Evolutionary conservation across 2,888 invertebrate genomes (phyloP).

Genomic region (Ametastegia equiseti): DNA sequence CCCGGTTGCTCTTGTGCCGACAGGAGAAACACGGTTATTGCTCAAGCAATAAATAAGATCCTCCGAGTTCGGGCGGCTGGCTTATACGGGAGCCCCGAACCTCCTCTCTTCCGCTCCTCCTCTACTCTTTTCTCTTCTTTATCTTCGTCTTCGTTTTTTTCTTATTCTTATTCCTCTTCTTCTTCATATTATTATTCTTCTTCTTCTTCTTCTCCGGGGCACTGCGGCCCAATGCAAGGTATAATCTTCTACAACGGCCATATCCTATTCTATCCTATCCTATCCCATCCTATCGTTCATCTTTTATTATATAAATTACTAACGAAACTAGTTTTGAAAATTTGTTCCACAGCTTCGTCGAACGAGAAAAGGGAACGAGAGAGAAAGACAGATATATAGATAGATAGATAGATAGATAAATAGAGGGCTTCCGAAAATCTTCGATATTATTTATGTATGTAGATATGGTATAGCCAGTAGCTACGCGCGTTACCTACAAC

Average conservation of each 20-base stretch:
- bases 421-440: constrained; percentile 12
- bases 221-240: not conserved
- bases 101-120: not conserved
- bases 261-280: too few relatives aligned
- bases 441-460: not conserved
- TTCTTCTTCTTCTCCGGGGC: too few relatives aligned
- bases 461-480: not conserved
- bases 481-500: not conserved
- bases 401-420: too few relatives aligned
- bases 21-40: constrained; percentile 44
- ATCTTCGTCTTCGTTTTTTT: too few relatives aligned
- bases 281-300: constrained; percentile 28
- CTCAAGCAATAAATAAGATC: constrained; percentile 44
- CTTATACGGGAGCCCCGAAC: not conserved
- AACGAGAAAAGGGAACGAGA: not conserved
- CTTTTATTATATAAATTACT: constrained; percentile 43
- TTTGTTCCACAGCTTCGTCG: not conserved
- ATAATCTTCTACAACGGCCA: constrained; percentile 34
- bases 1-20: constrained; percentile 18
- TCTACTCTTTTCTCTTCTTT: not conserved
- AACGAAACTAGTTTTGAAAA: constrained; percentile 36
- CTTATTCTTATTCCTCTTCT: too few relatives aligned
- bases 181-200: too few relatives aligned
- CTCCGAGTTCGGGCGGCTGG: not conserved
- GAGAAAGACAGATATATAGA: too few relatives aligned